Evolutionary conservation across 1,140 invertebrate species (phyloP), one percentile per base, ranked within the genome.

Genomic region (Mactra quadrangularis): DNA sequence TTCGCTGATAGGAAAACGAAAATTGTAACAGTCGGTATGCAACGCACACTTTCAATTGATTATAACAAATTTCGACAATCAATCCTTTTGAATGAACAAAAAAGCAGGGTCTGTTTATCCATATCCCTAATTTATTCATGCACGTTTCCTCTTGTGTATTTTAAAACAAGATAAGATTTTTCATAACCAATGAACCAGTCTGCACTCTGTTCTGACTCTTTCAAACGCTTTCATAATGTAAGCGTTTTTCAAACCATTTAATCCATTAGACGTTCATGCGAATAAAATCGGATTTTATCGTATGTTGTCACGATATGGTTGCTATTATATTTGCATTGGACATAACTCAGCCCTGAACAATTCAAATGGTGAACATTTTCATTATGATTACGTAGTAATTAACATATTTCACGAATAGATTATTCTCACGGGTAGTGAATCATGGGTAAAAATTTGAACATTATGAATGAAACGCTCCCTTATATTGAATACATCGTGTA

Each of bases 401-500:
- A 33, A 62, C 59, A 62, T 62, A 35, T 62, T 62, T 15, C 25
- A 2, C 38, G 38, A 7, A 41, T 15, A 25, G 11, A 25, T n/a
- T 68, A 27, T 66, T 66, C 62, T 66, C 62, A 66, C 62, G 62
- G 19, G 17, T 66, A 33, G 29, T 66, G 62, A 66, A 66, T 66
- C 64, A 50, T 68, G 35, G 64, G 64, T 50, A 68, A 68, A 47
- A 68, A 50, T 47, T 35, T 19, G 29, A 7, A 47, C 22, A 68
- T 27, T 68, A 68, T 68, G 38, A 68, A 68, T 68, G 64, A 50
- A 68, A 68, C 45, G 45, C 45, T 41, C 60, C 45, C 29, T 33
- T 41, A 38, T 41, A 27, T 6, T 11, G 3, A 6, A 1, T 25
- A 38, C 31, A 29, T 29, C 41, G 19, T 68, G 64, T 68, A 68